Percentiles rank a stretch among this genome's conserved stretches.
Evolutionary conservation across 2,113 vertebrate genomes (phyloP).

Genomic region (Apus apus): DNA sequence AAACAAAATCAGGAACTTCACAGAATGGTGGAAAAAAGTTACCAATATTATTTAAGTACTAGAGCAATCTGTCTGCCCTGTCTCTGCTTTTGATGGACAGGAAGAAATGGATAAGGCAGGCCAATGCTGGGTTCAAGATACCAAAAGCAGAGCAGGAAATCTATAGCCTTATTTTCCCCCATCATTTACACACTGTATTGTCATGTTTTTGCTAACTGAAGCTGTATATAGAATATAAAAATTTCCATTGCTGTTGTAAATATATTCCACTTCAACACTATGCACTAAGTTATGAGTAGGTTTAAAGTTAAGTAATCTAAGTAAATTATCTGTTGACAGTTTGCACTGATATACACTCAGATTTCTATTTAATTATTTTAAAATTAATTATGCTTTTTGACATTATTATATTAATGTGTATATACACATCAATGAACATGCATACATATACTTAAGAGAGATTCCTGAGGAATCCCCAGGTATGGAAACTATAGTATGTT

Average conservation of each 20-base stretch:
- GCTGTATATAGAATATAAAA: neutral
- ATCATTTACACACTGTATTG: neutral
- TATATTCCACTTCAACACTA: neutral
- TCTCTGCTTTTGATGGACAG: accelerated
- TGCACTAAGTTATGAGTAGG: neutral
- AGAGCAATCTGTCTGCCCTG: neutral
- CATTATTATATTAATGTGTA: neutral
- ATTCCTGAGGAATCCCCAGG: neutral
- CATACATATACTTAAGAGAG: neutral
- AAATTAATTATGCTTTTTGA: neutral
- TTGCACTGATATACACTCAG: neutral
- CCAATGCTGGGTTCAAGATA: neutral
- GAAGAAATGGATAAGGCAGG: neutral
- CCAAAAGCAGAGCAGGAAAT: neutral
- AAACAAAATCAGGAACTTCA: neutral
- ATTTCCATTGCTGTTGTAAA: neutral
- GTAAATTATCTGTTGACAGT: neutral
- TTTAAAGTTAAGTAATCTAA: neutral
- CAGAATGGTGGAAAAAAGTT: neutral
- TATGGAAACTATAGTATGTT: neutral
- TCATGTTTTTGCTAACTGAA: neutral
- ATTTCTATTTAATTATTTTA: neutral
- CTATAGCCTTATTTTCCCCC: neutral
- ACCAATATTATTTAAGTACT: neutral
- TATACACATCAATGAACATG: neutral